Base-by-base conservation (phyloP, 2,113 vertebrate genomes). In the Erythrolamprus reginae region DNA sequence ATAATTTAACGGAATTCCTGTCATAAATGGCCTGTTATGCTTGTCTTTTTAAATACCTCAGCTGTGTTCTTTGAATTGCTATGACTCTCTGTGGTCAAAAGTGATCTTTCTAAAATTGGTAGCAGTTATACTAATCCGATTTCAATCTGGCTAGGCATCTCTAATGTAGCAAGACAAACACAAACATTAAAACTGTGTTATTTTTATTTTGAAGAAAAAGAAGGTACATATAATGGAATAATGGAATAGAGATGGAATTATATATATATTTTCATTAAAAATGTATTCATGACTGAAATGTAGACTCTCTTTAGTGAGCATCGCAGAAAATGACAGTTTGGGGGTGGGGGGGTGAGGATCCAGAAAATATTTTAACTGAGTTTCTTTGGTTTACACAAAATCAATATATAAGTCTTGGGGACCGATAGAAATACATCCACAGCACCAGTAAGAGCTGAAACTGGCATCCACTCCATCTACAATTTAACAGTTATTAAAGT, bases 121-220 rank as follows among this genome's bases (percentile, higher is more conserved):
- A 96, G 93, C 91, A 94, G 91, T 94, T 95, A 96, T 65, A 94
- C 91, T 95, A 96, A 96, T 95, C 90, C 58, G 93, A 95, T 97
- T 96, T 96, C 94, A 95, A 95, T 77, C 84, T 86, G 88, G 90
- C 65, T 93, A 95, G 95, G 95, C 86, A 90, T 90, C 92, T 96
- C 92, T 93, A 96, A 95, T 95, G 95, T 47, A 95, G 84, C 86
- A 90, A 95, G 93, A 87, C 84, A 94, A 92, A 94, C 65, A 90
- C 91, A 95, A 94, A 89, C 92, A 94, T 96, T 96, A 96, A 95
- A 91, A 90, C 94, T 95, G 93, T 94, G 93, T 83, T 92, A 88
- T 95, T 96, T 96, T 95, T 89, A 90, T 89, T 95, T 93, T 94
- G 92, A 96, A 96, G 85, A 96, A 92, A 95, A 93, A 96, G 94